phyloP scores from a whole-genome alignment of 1,140 invertebrate genomes.

The Drepana arcuata region DNA sequence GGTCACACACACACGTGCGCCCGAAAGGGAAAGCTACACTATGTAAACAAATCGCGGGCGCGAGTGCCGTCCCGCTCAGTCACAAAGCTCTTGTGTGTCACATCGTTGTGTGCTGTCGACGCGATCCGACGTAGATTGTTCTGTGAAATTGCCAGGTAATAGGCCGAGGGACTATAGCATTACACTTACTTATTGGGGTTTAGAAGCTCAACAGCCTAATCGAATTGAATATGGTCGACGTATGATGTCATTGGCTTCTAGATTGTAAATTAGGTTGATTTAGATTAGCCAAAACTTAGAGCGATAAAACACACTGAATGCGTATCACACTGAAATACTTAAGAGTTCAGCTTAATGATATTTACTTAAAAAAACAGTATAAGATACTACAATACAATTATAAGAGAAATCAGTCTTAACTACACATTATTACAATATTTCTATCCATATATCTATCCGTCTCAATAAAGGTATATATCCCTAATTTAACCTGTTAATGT shows the following conservation, averaged over 20 bases:
- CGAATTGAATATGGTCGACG: constrained; percentile 59
- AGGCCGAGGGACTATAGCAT: constrained; percentile 65
- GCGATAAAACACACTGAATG: too few relatives aligned
- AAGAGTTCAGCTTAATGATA: too few relatives aligned
- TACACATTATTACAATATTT: too few relatives aligned
- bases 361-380: too few relatives aligned
- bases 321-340: too few relatives aligned
- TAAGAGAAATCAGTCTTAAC: constrained; percentile 1
- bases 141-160: constrained; percentile 72
- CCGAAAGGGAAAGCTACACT: constrained; percentile 66
- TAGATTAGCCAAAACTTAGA: too few relatives aligned
- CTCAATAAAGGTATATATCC: too few relatives aligned
- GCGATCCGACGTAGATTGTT: constrained; percentile 61
- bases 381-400: constrained; percentile 7
- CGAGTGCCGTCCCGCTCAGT: constrained; percentile 51
- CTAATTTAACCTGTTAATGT: too few relatives aligned
- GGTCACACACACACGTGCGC: constrained; percentile 55
- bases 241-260: constrained; percentile 38
- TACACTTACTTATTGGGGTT: constrained; percentile 66
- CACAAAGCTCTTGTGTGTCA: constrained; percentile 56
- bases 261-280: constrained; percentile 24
- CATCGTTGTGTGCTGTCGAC: constrained; percentile 57
- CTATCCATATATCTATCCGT: too few relatives aligned
- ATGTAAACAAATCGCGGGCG: constrained; percentile 64
- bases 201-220: constrained; percentile 58